Evolutionary conservation across 1,140 invertebrate genomes (phyloP).

Genomic region (Polyergus mexicanus): DNA sequence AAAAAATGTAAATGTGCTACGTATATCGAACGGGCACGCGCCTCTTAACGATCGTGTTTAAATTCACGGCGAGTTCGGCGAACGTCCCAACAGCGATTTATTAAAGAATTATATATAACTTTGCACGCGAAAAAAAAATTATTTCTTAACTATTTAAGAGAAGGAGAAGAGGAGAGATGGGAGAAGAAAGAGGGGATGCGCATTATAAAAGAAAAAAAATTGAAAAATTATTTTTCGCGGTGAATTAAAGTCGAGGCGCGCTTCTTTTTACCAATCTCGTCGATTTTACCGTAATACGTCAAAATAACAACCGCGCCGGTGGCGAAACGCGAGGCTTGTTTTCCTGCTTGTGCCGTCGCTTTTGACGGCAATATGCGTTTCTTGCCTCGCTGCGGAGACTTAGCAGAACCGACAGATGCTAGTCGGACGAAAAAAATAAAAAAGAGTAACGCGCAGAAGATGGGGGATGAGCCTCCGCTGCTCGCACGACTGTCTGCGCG

Average conservation of each 20-base stretch:
- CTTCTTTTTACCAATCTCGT: background rate
- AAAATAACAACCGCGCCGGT: conserved; percentile 43
- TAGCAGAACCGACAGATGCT: conserved; percentile 77
- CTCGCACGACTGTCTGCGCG: conserved; percentile 65
- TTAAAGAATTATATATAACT: background rate
- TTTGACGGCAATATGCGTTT: conserved; percentile 56
- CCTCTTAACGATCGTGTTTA: conserved; percentile 25
- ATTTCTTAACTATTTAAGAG: background rate
- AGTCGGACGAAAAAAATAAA: conserved; percentile 55
- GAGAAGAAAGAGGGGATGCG: background rate
- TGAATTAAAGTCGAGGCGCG: background rate
- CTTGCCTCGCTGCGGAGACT: conserved; percentile 42
- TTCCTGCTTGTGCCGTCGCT: conserved; percentile 41
- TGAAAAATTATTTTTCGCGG: background rate
- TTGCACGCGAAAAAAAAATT: background rate
- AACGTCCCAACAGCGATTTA: background rate
- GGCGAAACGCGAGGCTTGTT: conserved; percentile 46
- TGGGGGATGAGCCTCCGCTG: conserved; percentile 52
- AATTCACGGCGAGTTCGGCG: background rate
- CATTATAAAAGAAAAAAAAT: background rate
- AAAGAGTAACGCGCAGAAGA: conserved; percentile 16
- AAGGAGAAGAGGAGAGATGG: too few relatives aligned
- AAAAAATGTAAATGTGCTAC: conserved; percentile 47
- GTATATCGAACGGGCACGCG: conserved; percentile 44
- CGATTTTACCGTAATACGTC: conserved; percentile 41